A percentile compares a stretch with the other conserved stretches of the same genome.
Evolutionary conservation across 1,140 invertebrate genomes (phyloP).

Genomic region (Arion vulgaris): DNA sequence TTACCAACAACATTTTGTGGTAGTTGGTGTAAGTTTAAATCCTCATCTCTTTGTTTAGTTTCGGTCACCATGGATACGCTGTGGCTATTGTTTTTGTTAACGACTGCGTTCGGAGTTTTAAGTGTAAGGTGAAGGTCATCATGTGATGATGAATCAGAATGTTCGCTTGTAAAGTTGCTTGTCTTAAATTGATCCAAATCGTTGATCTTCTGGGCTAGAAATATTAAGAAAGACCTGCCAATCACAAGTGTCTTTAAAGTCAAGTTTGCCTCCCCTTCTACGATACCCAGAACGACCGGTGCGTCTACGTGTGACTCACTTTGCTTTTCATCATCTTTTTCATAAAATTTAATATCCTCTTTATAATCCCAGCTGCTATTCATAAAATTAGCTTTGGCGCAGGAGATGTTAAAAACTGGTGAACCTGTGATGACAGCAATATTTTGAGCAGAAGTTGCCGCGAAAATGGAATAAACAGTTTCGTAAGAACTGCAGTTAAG

Average conservation of each 20-base stretch:
- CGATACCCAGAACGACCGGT: not conserved
- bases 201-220: not conserved
- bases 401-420: constrained; percentile 9
- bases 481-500: not conserved
- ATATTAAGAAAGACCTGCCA: constrained; percentile 11
- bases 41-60: not conserved
- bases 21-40: not conserved
- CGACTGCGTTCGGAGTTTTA: not conserved
- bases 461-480: not conserved
- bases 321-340: not conserved
- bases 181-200: not conserved
- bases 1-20: not conserved
- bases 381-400: not conserved
- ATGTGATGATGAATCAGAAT: not conserved
- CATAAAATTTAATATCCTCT: not conserved
- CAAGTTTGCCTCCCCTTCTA: not conserved
- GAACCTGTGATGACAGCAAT: not conserved
- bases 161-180: not conserved
- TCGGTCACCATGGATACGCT: not conserved
- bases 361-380: no score
- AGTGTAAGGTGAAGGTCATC: no score
- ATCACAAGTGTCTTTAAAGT: not conserved
- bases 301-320: not conserved
- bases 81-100: not conserved
- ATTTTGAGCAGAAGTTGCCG: not conserved